Evolutionary conservation across 2,888 invertebrate genomes (phyloP).

Genomic region (Pecten maximus): DNA sequence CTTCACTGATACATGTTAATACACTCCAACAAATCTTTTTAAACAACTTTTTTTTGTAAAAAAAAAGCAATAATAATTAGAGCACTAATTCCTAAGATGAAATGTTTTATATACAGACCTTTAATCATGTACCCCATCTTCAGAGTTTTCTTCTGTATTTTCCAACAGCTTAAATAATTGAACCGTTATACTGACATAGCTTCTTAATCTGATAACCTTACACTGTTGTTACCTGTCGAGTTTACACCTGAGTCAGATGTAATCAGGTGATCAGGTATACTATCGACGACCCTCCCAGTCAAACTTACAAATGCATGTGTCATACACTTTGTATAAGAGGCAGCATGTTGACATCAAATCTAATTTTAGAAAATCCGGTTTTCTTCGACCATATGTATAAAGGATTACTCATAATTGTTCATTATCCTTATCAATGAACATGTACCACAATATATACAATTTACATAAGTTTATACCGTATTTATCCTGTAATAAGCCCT

Average conservation of each 20-base stretch:
- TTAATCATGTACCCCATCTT: not conserved
- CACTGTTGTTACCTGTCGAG: not conserved
- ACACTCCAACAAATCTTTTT: too few species aligned
- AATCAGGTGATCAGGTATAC: not conserved
- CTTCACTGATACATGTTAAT: too few species aligned
- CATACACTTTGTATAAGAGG: not conserved
- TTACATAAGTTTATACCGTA: too few species aligned
- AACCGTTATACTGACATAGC: not conserved
- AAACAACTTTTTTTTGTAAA: too few species aligned
- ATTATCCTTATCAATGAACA: not conserved
- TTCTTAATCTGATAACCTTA: not conserved
- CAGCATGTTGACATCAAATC: slow-evolving; percentile 5
- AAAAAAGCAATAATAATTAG: too few species aligned
- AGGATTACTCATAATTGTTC: not conserved
- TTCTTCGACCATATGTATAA: too few species aligned
- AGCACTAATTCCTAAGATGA: too few species aligned
- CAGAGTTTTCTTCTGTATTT: not conserved
- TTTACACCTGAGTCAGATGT: slow-evolving; percentile 25
- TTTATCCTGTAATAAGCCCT: too few species aligned
- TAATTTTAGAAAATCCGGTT: not conserved
- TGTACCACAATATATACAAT: too few species aligned
- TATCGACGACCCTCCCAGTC: not conserved
- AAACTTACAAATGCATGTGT: not conserved
- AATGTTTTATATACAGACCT: too few species aligned
- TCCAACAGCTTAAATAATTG: not conserved